A percentile compares a stretch with the other conserved stretches of the same genome.
phyloP scores from a whole-genome alignment of 2,797 vertebrate genomes.

The Protonibea diacanthus region DNA sequence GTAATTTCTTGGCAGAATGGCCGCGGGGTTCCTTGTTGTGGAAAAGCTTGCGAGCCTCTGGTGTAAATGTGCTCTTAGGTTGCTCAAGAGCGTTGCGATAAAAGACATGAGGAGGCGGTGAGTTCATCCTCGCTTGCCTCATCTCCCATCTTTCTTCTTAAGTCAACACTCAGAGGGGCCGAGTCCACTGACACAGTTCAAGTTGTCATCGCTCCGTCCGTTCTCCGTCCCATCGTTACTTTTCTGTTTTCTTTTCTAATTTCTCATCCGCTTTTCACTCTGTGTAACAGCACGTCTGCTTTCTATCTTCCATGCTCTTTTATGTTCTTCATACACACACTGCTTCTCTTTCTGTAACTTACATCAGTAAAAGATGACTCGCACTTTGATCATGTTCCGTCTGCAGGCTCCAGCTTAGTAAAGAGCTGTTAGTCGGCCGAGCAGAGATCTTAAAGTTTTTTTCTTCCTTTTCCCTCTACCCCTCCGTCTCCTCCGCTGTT shows the following conservation, averaged over 20 bases:
- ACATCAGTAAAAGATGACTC: slow-evolving; percentile 51
- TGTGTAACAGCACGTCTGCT: slow-evolving; percentile 8
- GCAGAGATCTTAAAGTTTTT: not conserved
- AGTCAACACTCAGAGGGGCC: slow-evolving; percentile 38
- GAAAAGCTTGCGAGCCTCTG: slow-evolving; percentile 51
- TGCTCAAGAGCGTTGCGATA: slow-evolving; percentile 56
- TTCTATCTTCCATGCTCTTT: slow-evolving; percentile 32
- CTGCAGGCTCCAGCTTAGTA: slow-evolving; percentile 26
- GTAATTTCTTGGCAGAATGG: slow-evolving; percentile 62
- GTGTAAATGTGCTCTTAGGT: slow-evolving; percentile 51
- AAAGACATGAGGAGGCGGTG: slow-evolving; percentile 51
- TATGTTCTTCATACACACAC: not conserved
- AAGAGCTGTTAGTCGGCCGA: slow-evolving; percentile 23
- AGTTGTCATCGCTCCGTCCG: slow-evolving; percentile 30
- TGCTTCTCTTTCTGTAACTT: slow-evolving; percentile 37
- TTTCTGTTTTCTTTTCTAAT: slow-evolving; percentile 4
- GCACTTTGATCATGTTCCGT: slow-evolving; percentile 49
- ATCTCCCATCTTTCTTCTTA: slow-evolving; percentile 46
- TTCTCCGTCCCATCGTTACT: slow-evolving; percentile 6
- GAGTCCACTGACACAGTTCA: slow-evolving; percentile 27
- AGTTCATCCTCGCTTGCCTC: slow-evolving; percentile 64
- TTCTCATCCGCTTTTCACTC: slow-evolving; percentile 12
- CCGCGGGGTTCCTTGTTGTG: slow-evolving; percentile 50
- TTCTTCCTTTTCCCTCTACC: not conserved
- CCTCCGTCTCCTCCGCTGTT: slow-evolving; percentile 1